Base-by-base conservation (phyloP, 2,113 vertebrate species). In the Crotalus horridus region DNA sequence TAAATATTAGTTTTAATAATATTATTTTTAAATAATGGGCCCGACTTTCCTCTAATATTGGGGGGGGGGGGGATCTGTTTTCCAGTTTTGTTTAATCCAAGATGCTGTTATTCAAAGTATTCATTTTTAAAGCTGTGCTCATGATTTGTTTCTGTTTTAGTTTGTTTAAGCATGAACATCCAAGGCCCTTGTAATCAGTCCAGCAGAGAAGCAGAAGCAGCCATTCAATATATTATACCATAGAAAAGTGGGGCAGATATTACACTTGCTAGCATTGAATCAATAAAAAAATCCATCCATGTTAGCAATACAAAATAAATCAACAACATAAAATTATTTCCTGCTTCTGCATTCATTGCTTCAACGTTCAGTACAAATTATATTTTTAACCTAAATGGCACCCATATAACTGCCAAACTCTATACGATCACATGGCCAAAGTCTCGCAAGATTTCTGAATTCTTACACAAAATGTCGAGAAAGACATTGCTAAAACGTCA, bases 271-370 rank as follows among this genome's bases (percentile, higher is more conserved):
- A 81, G 21, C 33, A 81, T 0, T 21, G 74, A 81, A 81, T 39
- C 33, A 81, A 81, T 7, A 11, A 13, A 1, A 21, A 43, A 81
- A 81, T 51, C 85, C 85, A 87, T 11, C 85, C 11, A 26, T 86
- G 43, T 48, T n/a, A 59, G 12, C 3, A 59, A 87, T 92, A 93
- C 69, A 85, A 59, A 93, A 85, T 93, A 97, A 95, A 92, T 95
- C 92, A 94, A 95, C 29, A 3, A 1, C 91, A 55, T 61, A 94
- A 0, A 15, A 69, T 88, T 88, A 24, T 29, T 86, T 94, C 93
- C 56, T 61, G 89, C 87, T 91, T 89, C 87, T 0, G 0, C 1
- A 48, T 53, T 46, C 46, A 56, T 81, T 56, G 43, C 13, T 74
- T 74, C 11, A 23, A 20, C 13, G 13, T 89, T 56, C 24, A 92